Evolutionary conservation across 1,140 invertebrate species (phyloP).

Genomic region (Solen grandis): DNA sequence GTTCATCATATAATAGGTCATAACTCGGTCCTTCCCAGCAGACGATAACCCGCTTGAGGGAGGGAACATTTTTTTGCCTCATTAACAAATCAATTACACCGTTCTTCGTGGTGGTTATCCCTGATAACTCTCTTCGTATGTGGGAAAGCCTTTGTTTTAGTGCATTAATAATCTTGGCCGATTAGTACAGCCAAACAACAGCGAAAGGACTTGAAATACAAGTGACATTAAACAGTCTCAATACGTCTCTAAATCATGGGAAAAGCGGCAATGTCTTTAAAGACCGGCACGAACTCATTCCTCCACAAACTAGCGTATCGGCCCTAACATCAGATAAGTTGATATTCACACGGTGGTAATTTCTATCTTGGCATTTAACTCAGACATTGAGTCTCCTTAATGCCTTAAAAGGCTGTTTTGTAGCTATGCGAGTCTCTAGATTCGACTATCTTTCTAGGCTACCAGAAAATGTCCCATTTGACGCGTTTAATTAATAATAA

Average conservation of each 20-base stretch:
- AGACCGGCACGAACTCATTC: not conserved
- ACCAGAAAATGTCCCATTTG: slow-evolving; percentile 10
- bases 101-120: too few species aligned
- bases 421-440: not conserved
- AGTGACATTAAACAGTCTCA: not conserved
- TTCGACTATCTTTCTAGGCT: not conserved
- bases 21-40: too few species aligned
- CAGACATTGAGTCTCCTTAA: slow-evolving; percentile 21
- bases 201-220: too few species aligned
- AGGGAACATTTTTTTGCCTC: too few species aligned
- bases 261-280: not conserved
- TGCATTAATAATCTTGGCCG: too few species aligned
- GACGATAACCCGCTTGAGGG: too few species aligned
- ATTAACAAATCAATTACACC: too few species aligned
- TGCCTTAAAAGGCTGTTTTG: too few species aligned
- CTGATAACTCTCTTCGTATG: too few species aligned
- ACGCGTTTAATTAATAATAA: slow-evolving; percentile 50
- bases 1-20: too few species aligned
- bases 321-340: slow-evolving; percentile 10
- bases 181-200: too few species aligned
- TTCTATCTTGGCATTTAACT: slow-evolving; percentile 32
- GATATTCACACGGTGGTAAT: slow-evolving; percentile 39
- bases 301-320: not conserved
- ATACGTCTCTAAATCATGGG: not conserved
- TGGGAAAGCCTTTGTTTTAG: too few species aligned